A percentile compares a stretch with the other conserved stretches of the same genome.
phyloP scores from a whole-genome alignment of 2,113 vertebrate species.

The Pseudorasbora parva region DNA sequence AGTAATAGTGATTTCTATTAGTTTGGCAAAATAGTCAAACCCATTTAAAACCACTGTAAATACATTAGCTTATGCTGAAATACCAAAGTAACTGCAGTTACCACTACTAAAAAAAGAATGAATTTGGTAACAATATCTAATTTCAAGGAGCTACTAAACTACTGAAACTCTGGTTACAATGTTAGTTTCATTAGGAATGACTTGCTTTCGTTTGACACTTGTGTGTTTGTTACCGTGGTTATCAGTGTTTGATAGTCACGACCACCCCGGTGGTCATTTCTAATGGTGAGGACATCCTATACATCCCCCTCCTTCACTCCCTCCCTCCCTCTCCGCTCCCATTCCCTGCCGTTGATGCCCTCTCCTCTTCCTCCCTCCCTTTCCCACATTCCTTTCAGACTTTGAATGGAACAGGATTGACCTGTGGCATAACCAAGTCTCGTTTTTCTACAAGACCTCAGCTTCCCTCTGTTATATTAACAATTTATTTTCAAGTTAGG shows the following conservation, averaged over 20 bases:
- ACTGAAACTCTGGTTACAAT: neutral
- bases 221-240: constrained; percentile 22
- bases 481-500: constrained; percentile 47
- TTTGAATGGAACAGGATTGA: constrained; percentile 37
- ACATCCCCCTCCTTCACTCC: neutral
- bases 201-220: neutral
- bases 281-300: constrained; percentile 23
- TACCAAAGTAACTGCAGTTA: neutral
- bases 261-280: constrained; percentile 27
- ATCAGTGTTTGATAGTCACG: constrained; percentile 27
- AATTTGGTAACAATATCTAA: neutral
- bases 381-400: constrained; percentile 45
- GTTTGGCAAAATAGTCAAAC: neutral
- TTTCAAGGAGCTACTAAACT: neutral
- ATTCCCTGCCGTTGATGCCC: constrained; percentile 24
- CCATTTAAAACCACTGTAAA: neutral
- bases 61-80: neutral
- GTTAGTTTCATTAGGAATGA: neutral
- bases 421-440: constrained; percentile 29
- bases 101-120: neutral
- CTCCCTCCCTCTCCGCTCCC: neutral
- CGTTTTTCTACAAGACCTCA: constrained; percentile 18
- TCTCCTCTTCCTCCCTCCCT: constrained; percentile 10
- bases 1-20: neutral
- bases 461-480: constrained; percentile 37